phyloP scores from a whole-genome alignment of 2,888 invertebrate genomes.

The Strigamia maritima region DNA sequence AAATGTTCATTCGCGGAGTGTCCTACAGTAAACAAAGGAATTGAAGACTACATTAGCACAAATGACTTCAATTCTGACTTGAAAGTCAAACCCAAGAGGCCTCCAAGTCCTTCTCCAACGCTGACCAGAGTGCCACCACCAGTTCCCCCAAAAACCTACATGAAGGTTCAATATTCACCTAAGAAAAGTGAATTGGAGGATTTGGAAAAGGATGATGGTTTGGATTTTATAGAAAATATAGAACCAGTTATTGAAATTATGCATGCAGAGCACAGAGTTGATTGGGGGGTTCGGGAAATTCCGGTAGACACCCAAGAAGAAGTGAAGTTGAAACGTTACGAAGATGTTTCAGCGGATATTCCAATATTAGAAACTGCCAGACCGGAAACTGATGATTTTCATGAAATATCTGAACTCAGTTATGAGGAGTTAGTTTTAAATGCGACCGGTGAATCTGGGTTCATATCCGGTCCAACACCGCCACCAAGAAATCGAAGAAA shows the following conservation, averaged over 20 bases:
- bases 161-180: conserved; percentile 18
- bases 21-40: not conserved
- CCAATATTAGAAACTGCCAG: too few species aligned
- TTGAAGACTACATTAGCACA: not conserved
- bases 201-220: not conserved
- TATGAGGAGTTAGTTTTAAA: not conserved
- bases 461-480: conserved; percentile 35
- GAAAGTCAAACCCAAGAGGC: conserved; percentile 22
- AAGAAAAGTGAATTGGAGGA: too few species aligned
- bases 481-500: conserved; percentile 18
- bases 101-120: conserved; percentile 21
- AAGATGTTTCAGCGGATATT: not conserved
- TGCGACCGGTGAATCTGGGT: conserved; percentile 34
- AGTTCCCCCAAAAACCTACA: conserved; percentile 37
- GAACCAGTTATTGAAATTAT: not conserved
- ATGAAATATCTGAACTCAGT: not conserved
- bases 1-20: not conserved
- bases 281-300: not conserved
- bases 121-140: not conserved
- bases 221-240: not conserved
- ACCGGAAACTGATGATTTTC: not conserved
- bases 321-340: too few species aligned
- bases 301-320: not conserved
- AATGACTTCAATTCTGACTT: conserved; percentile 31
- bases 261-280: too few species aligned